phyloP scores from a whole-genome alignment of 1,140 invertebrate genomes.

The Alviniconcha marisindica region DNA sequence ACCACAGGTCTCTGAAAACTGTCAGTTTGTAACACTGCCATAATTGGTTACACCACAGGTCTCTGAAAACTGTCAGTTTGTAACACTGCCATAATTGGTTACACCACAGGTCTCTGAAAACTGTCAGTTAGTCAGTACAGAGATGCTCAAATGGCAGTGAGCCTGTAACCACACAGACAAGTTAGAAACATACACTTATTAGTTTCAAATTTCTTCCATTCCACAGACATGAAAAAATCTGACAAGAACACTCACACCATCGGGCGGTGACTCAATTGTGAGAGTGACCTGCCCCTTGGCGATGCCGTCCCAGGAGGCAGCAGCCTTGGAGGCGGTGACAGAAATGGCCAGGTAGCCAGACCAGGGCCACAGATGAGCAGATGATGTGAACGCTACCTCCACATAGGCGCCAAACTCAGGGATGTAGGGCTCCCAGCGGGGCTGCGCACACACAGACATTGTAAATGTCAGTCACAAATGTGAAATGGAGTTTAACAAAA shows the following conservation, averaged over 20 bases:
- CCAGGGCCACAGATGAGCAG: conserved; percentile 96
- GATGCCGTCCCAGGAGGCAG: conserved; percentile 86
- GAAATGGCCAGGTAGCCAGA: conserved; percentile 94
- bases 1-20: too few species aligned
- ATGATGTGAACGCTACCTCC: conserved; percentile 80
- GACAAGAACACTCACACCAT: conserved; percentile 75
- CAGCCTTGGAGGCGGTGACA: conserved; percentile 82
- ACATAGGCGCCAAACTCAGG: conserved; percentile 82
- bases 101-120: too few species aligned
- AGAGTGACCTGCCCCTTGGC: conserved; percentile 90
- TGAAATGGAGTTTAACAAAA: not conserved
- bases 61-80: too few species aligned
- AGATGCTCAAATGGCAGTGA: too few species aligned
- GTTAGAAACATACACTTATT: too few species aligned
- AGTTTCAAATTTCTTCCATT: too few species aligned
- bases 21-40: too few species aligned
- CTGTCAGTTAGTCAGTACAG: too few species aligned
- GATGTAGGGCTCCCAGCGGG: conserved; percentile 92
- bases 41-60: too few species aligned
- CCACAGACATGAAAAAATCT: too few species aligned
- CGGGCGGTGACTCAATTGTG: conserved; percentile 88
- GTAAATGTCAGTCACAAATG: conserved; percentile 13
- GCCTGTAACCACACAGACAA: too few species aligned
- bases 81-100: too few species aligned
- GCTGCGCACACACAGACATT: conserved; percentile 68